These are phyloP conservation scores for Sebastes flavidus DNA, from an alignment of 2,797 vertebrate species.

Conservation along the genomic window DNA sequence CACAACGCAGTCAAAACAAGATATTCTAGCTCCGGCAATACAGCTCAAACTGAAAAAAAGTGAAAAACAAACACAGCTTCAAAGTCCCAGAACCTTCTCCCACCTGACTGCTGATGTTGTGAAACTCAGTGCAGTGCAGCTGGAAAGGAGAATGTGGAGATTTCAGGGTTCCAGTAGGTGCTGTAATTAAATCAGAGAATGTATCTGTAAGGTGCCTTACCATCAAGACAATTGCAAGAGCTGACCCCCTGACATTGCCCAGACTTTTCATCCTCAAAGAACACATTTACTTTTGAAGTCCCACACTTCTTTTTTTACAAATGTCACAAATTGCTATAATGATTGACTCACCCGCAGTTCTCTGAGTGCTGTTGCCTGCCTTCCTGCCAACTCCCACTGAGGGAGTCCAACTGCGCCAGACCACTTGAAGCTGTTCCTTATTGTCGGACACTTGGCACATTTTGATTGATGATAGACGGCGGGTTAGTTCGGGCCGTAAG, in stretches of 20 bases:
- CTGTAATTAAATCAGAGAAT: not conserved
- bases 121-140: not conserved
- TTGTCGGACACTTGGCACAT: constrained; percentile 57
- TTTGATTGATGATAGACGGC: constrained; percentile 63
- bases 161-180: not conserved
- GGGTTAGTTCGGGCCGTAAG: constrained; percentile 22
- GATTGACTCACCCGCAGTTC: constrained; percentile 40
- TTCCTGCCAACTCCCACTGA: constrained; percentile 46
- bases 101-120: not conserved
- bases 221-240: not conserved
- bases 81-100: not conserved
- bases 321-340: constrained; percentile 54
- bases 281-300: not conserved
- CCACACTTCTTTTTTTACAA: constrained; percentile 23
- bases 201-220: not conserved
- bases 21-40: not conserved
- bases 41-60: not conserved
- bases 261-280: constrained; percentile 4
- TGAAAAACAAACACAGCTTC: not conserved
- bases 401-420: constrained; percentile 43
- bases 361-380: constrained; percentile 34
- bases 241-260: not conserved
- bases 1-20: not conserved
- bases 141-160: not conserved
- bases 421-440: constrained; percentile 54